A percentile compares a stretch with the other conserved stretches of the same genome.
These are phyloP conservation scores for Spicauda simplicius DNA, from an alignment of 2,888 invertebrate species.

Conservation along the genomic window DNA sequence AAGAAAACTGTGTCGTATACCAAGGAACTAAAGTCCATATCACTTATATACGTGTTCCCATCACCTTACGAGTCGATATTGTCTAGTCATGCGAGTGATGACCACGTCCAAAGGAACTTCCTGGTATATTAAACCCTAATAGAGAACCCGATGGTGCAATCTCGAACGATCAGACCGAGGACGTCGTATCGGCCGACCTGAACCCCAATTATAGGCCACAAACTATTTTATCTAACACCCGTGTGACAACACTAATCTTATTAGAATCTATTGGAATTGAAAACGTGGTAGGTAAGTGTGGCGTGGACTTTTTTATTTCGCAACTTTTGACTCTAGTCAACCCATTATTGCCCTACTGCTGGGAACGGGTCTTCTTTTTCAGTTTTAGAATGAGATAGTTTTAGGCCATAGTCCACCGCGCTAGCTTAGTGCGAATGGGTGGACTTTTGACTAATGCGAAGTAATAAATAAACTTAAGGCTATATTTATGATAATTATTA, in stretches of 20 bases:
- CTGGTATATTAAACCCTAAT: conserved; percentile 52
- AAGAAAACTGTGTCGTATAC: conserved; percentile 50
- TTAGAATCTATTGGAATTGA: conserved; percentile 83
- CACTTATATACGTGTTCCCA: background rate
- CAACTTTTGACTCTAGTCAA: too few species aligned
- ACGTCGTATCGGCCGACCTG: conserved; percentile 53
- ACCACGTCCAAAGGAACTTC: conserved; percentile 59
- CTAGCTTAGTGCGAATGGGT: too few species aligned
- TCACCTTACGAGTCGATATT: conserved; percentile 80
- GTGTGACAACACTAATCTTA: conserved; percentile 82
- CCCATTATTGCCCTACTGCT: too few species aligned
- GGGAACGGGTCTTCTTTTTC: too few species aligned
- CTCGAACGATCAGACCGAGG: background rate
- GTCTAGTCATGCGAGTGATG: conserved; percentile 84
- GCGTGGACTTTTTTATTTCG: background rate
- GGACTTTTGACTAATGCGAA: too few species aligned
- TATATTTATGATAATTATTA: too few species aligned
- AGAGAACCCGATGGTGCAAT: conserved; percentile 11
- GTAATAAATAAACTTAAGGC: too few species aligned
- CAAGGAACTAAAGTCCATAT: conserved; percentile 2
- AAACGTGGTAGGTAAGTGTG: conserved; percentile 55
- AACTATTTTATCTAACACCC: conserved; percentile 84
- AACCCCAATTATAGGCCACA: conserved; percentile 83
- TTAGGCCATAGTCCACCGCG: too few species aligned
- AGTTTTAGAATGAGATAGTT: too few species aligned